Evolutionary conservation across 2,888 invertebrate genomes (phyloP).

Genomic region (Encarsia formosa): DNA sequence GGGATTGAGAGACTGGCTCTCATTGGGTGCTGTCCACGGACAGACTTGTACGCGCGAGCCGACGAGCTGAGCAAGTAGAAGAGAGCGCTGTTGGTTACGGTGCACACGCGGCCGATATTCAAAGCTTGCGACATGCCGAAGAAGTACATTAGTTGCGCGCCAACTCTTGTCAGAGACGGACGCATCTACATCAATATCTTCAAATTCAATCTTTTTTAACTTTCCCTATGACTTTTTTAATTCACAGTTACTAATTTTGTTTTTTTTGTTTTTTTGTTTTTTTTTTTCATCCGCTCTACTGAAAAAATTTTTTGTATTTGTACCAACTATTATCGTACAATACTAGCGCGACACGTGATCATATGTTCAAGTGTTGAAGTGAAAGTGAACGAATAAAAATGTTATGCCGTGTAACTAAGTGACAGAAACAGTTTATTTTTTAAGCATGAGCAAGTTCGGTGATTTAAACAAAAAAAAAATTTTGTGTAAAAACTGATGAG

Average conservation of each 20-base stretch:
- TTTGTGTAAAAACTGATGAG: background rate
- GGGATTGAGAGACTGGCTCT: no score
- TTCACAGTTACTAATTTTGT: background rate
- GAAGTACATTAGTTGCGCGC: slow-evolving; percentile 48
- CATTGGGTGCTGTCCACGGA: no score
- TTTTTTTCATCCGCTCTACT: no score
- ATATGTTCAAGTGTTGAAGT: no score
- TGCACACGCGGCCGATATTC: slow-evolving; percentile 34
- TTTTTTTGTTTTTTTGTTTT: background rate
- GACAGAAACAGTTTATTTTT: background rate
- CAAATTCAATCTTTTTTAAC: background rate
- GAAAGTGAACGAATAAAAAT: background rate
- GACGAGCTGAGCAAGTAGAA: no score
- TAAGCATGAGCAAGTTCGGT: background rate
- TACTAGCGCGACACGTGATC: no score
- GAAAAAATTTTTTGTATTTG: no score
- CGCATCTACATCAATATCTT: background rate
- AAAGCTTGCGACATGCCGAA: slow-evolving; percentile 50
- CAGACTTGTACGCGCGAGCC: no score
- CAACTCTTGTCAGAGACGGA: slow-evolving; percentile 38
- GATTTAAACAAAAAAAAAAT: background rate
- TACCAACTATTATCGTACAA: no score
- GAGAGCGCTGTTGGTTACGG: slow-evolving; percentile 8
- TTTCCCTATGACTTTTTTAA: background rate
- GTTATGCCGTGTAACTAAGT: background rate